Percentiles rank a stretch among this genome's conserved stretches.
phyloP scores from a whole-genome alignment of 1,140 invertebrate genomes.

The Aricia agestis region DNA sequence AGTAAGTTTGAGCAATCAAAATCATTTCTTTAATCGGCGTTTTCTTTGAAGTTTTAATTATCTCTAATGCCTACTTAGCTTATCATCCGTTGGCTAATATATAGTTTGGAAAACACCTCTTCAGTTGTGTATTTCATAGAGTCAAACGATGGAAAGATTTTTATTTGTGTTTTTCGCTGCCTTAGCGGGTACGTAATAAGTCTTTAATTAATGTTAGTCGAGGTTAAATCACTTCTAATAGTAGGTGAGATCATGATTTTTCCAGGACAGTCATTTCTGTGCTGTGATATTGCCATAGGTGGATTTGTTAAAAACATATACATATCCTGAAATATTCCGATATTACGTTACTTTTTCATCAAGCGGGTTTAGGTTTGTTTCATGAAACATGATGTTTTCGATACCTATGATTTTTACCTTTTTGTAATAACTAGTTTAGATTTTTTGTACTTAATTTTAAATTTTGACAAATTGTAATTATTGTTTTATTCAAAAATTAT shows the following conservation, averaged over 20 bases:
- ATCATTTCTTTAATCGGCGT: neutral
- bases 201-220: neutral
- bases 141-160: slow-evolving; percentile 13
- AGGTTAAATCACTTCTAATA: neutral
- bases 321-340: too few relatives aligned
- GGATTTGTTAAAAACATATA: too few relatives aligned
- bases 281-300: too few relatives aligned
- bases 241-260: neutral
- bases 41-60: slow-evolving; percentile 18
- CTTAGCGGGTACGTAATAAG: slow-evolving; percentile 16
- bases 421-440: too few relatives aligned
- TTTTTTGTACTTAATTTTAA: too few relatives aligned
- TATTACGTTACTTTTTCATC: too few relatives aligned
- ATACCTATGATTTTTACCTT: too few relatives aligned
- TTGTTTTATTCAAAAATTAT: too few relatives aligned
- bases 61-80: neutral
- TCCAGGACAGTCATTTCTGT: neutral
- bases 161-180: slow-evolving; percentile 17
- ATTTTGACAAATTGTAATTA: too few relatives aligned
- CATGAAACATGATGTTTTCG: too few relatives aligned
- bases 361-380: too few relatives aligned
- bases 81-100: slow-evolving; percentile 6
- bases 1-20: slow-evolving; percentile 17
- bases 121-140: neutral
- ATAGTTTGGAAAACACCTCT: slow-evolving; percentile 2